Percentiles rank a stretch among this genome's conserved stretches.
Conservation (phyloP, 1,140 invertebrate species). For the Sminthurides bifidus region DNA sequence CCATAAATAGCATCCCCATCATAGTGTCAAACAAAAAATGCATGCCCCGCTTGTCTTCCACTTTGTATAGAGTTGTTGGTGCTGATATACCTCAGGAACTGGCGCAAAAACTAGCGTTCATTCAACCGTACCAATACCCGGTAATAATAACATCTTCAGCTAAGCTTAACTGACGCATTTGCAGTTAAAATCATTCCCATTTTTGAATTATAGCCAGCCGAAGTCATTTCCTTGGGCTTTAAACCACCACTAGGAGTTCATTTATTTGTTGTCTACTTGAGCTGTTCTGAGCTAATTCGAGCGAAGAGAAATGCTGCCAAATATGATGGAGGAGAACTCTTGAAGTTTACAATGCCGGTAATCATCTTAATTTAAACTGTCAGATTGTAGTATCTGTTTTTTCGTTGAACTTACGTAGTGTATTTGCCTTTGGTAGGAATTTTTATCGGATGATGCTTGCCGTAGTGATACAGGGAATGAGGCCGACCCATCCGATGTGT, state of each 20-base stretch:
- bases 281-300: conserved; percentile 46
- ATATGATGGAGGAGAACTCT: no score
- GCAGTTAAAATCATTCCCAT: background rate
- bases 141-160: conserved; percentile 33
- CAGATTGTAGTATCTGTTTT: no score
- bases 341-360: no score
- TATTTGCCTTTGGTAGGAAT: no score
- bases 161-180: background rate
- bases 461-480: no score
- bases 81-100: conserved; percentile 59
- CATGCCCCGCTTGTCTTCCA: background rate
- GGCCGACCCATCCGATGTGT: conserved; percentile 18
- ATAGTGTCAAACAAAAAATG: no score
- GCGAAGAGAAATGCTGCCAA: conserved; percentile 34
- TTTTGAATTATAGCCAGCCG: conserved; percentile 27
- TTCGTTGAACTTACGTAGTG: no score
- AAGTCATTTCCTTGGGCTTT: conserved; percentile 40
- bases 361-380: no score
- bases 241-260: conserved; percentile 63
- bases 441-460: no score
- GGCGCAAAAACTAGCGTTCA: conserved; percentile 62
- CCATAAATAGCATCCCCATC: conserved; percentile 6
- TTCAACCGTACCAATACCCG: conserved; percentile 67
- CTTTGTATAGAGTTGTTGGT: conserved; percentile 52
- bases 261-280: conserved; percentile 60